These are phyloP conservation scores for Bellardia pandia DNA, from an alignment of 2,888 invertebrate genomes.

Conservation along the genomic window DNA sequence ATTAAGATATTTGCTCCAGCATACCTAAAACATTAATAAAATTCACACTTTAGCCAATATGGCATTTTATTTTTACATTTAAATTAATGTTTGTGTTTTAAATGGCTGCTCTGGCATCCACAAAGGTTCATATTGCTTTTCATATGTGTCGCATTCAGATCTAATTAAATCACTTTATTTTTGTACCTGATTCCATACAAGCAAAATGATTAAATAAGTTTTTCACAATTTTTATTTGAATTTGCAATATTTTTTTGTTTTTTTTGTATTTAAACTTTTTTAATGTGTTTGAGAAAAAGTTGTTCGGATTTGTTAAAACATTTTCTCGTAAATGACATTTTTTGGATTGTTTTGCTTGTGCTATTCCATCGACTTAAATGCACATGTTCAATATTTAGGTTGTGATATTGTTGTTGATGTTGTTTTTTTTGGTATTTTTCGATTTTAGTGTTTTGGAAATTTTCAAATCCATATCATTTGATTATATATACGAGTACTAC, in stretches of 20 bases:
- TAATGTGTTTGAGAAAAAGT: slow-evolving; percentile 36
- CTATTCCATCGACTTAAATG: slow-evolving; percentile 44
- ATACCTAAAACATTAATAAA: too few relatives aligned
- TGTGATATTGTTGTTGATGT: slow-evolving; percentile 1
- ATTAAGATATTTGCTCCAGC: too few relatives aligned
- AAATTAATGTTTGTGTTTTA: too few relatives aligned
- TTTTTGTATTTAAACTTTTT: slow-evolving; percentile 30
- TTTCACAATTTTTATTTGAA: slow-evolving; percentile 13
- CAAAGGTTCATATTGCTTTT: neutral
- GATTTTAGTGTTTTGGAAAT: slow-evolving; percentile 32
- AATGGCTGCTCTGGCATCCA: neutral
- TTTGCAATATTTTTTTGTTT: neutral
- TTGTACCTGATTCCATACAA: slow-evolving; percentile 33
- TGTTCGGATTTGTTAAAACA: slow-evolving; percentile 23
- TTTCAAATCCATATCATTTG: slow-evolving; percentile 63
- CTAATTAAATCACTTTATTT: slow-evolving; percentile 8
- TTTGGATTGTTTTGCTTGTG: slow-evolving; percentile 35
- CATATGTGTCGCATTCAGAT: neutral
- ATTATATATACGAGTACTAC: slow-evolving; percentile 12
- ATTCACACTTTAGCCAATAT: too few relatives aligned
- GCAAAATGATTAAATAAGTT: slow-evolving; percentile 57
- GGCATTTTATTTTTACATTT: too few relatives aligned
- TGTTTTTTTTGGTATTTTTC: slow-evolving; percentile 17
- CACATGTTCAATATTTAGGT: slow-evolving; percentile 63
- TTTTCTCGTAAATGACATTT: slow-evolving; percentile 50